Percentiles rank a stretch among this genome's conserved stretches.
Conservation (phyloP, 2,888 invertebrate species). For the Cantharis nigra region DNA sequence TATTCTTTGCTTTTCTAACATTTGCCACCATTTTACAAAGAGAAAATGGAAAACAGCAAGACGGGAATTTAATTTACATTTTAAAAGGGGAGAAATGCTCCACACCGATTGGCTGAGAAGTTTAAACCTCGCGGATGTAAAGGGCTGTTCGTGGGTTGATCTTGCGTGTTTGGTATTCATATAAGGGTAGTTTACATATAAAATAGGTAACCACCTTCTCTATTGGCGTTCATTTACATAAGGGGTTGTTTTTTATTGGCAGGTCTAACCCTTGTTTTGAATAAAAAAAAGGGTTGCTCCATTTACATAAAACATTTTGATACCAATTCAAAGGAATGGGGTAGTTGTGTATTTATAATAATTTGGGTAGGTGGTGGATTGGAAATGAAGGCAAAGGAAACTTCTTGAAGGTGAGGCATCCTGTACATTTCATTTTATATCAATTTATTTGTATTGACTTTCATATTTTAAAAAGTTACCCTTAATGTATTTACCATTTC, state of each 20-base stretch:
- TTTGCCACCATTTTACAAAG: constrained; percentile 20
- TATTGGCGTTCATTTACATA: constrained; percentile 45
- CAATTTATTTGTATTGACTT: background rate
- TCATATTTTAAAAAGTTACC: background rate
- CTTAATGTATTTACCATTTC: background rate
- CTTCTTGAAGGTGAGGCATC: too few species aligned
- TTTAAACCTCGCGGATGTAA: constrained; percentile 34
- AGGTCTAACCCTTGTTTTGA: background rate
- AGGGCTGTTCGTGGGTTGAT: constrained; percentile 27
- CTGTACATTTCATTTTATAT: background rate
- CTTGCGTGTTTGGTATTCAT: constrained; percentile 24
- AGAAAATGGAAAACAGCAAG: background rate
- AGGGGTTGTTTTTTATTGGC: constrained; percentile 31
- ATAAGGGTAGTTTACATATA: constrained; percentile 41
- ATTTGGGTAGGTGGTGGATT: too few species aligned
- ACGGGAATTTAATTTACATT: constrained; percentile 45
- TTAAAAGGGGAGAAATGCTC: constrained; percentile 45
- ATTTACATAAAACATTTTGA: background rate
- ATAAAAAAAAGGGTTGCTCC: background rate
- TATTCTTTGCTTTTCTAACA: background rate
- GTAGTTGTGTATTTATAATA: too few species aligned
- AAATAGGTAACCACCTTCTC: constrained; percentile 22
- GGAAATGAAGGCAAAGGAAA: too few species aligned
- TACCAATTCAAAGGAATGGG: too few species aligned
- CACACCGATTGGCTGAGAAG: constrained; percentile 44